Evolutionary conservation across 2,888 invertebrate species (phyloP).

Genomic region (Pyrocoelia pectoralis): DNA sequence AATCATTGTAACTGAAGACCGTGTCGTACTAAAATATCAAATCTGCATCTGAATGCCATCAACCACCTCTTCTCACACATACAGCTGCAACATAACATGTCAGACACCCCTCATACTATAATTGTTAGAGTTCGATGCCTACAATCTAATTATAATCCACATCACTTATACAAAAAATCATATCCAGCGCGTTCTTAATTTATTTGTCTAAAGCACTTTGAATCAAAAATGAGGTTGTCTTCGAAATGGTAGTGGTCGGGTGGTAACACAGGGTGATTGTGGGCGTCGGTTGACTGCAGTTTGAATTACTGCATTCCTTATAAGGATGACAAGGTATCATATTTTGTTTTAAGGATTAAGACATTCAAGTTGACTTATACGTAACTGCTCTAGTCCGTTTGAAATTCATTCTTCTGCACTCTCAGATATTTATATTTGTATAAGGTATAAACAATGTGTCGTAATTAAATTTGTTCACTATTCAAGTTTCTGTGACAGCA

Average conservation of each 20-base stretch:
- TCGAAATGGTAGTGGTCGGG: neutral
- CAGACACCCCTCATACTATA: neutral
- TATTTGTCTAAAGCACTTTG: neutral
- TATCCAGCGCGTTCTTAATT: too few relatives aligned
- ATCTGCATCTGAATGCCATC: neutral
- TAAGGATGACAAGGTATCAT: conserved; percentile 13
- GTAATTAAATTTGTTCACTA: too few relatives aligned
- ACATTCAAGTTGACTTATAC: conserved; percentile 8
- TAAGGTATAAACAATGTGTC: neutral
- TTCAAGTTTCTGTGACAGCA: too few relatives aligned
- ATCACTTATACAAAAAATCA: neutral
- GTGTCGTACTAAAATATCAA: neutral
- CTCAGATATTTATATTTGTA: too few relatives aligned
- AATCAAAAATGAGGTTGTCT: neutral
- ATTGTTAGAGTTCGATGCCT: neutral
- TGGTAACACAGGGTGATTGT: conserved; percentile 8
- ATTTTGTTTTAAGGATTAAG: conserved; percentile 12
- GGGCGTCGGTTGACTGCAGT: conserved; percentile 16
- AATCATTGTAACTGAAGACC: conserved; percentile 21
- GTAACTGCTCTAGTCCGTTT: neutral
- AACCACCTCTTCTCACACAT: neutral
- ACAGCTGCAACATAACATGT: neutral
- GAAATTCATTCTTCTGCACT: neutral
- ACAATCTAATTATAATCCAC: neutral
- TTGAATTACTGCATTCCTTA: conserved; percentile 17